Evolutionary conservation across 2,888 invertebrate genomes (phyloP).

Genomic region (Ophion slaviceki): DNA sequence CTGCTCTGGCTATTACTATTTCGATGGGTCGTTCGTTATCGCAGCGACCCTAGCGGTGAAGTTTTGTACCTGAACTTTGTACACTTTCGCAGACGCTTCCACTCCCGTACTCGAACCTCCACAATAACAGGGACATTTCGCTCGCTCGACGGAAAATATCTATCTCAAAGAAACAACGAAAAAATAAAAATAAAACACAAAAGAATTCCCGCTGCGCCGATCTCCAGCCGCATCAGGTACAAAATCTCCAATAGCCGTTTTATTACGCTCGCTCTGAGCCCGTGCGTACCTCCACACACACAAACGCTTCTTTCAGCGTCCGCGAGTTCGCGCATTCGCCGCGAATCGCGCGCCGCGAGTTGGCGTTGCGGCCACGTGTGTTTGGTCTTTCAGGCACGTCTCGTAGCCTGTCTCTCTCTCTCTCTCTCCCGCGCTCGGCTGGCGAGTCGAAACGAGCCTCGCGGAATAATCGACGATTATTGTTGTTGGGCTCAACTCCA

Average conservation of each 20-base stretch:
- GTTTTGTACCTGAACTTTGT: no score
- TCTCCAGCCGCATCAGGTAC: slow-evolving; percentile 4
- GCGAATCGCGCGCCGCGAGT: slow-evolving; percentile 53
- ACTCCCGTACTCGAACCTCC: no score
- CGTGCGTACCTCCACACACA: not conserved
- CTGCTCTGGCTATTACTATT: no score
- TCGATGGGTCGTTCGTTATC: no score
- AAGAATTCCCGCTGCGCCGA: not conserved
- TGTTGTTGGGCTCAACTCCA: slow-evolving; percentile 64
- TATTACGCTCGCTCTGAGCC: slow-evolving; percentile 27
- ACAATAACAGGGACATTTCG: no score
- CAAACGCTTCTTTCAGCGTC: slow-evolving; percentile 82
- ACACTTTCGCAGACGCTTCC: no score
- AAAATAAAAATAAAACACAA: not conserved
- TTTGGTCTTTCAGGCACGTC: slow-evolving; percentile 73
- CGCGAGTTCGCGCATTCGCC: slow-evolving; percentile 81
- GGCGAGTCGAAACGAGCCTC: slow-evolving; percentile 33
- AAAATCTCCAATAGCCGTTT: not conserved
- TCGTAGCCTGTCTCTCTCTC: slow-evolving; percentile 16
- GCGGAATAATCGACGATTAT: slow-evolving; percentile 63
- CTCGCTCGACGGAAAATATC: not conserved
- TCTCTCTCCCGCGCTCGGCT: slow-evolving; percentile 1
- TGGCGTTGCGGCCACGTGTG: slow-evolving; percentile 59
- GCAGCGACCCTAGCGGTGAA: no score
- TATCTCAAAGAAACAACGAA: not conserved